A percentile compares a stretch with the other conserved stretches of the same genome.
Conservation (phyloP, 2,888 invertebrate genomes). For the Oscheius sp. region DNA sequence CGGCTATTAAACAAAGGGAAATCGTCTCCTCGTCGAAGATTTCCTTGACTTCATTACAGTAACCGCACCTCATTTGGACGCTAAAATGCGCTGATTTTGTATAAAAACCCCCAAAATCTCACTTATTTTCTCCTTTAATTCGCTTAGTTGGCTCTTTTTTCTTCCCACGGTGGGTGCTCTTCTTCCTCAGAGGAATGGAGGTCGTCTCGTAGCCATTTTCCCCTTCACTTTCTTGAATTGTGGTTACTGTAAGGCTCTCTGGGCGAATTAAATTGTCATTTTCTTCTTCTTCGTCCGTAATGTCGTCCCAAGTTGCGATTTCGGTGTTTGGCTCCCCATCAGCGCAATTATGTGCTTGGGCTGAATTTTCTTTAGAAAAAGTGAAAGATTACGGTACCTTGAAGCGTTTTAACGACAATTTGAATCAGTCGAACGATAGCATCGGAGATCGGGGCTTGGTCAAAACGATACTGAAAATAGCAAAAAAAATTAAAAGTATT, state of each 20-base stretch:
- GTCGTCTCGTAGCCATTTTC: constrained; percentile 40
- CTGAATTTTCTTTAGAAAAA: constrained; percentile 28
- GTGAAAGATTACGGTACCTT: constrained; percentile 73
- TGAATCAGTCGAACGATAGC: constrained; percentile 86
- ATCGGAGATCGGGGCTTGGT: constrained; percentile 74
- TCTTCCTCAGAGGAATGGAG: constrained; percentile 40
- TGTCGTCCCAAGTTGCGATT: constrained; percentile 53
- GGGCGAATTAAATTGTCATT: constrained; percentile 52
- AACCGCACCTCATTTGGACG: constrained; percentile 80
- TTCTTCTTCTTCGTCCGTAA: constrained; percentile 45
- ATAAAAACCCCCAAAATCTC: neutral
- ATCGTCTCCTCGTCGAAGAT: constrained; percentile 94
- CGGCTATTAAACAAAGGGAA: constrained; percentile 85
- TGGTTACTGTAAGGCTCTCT: constrained; percentile 61
- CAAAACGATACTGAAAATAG: constrained; percentile 75
- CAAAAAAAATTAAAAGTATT: no score
- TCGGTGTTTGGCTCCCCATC: constrained; percentile 45
- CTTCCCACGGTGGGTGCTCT: constrained; percentile 26
- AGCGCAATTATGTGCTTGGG: constrained; percentile 52
- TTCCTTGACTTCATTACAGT: constrained; percentile 89
- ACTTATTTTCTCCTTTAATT: constrained; percentile 1
- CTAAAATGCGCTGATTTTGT: constrained; percentile 36
- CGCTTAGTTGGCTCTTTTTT: constrained; percentile 31
- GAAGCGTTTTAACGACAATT: constrained; percentile 90
- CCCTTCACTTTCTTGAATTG: constrained; percentile 38